Conservation (phyloP, 2,888 invertebrate species). For the Thera obeliscata region DNA sequence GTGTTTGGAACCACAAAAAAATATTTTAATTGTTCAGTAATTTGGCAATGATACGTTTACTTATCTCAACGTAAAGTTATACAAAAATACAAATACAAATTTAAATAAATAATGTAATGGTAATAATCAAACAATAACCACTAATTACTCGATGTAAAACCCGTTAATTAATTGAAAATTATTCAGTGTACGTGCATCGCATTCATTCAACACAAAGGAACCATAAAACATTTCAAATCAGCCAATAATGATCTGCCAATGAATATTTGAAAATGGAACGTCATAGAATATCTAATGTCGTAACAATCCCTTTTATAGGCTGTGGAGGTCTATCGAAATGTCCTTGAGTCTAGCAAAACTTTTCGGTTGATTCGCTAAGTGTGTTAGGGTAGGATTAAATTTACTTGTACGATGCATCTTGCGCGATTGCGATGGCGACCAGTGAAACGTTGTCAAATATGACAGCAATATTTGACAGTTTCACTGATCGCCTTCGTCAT, state of each 20-base stretch:
- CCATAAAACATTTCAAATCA: constrained; percentile 14
- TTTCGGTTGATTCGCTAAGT: no score
- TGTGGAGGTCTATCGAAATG: not conserved
- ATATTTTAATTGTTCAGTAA: not conserved
- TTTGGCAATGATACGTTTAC: not conserved
- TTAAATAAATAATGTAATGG: not conserved
- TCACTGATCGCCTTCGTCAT: no score
- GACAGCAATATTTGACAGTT: no score
- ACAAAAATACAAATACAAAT: not conserved
- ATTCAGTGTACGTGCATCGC: constrained; percentile 18
- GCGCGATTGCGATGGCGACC: no score
- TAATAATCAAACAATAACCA: constrained; percentile 13
- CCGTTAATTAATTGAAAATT: constrained; percentile 20
- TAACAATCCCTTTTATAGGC: not conserved
- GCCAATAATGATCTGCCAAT: constrained; percentile 4
- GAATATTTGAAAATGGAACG: constrained; percentile 13
- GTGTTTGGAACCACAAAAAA: not conserved
- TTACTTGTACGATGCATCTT: no score
- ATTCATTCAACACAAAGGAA: constrained; percentile 17
- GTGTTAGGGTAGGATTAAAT: no score
- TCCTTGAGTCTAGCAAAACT: no score
- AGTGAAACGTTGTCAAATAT: no score
- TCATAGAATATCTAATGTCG: constrained; percentile 4
- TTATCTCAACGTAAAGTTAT: not conserved
- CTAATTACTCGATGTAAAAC: constrained; percentile 5